Conservation (phyloP, 2,113 vertebrate species). For the Candoia aspera region DNA sequence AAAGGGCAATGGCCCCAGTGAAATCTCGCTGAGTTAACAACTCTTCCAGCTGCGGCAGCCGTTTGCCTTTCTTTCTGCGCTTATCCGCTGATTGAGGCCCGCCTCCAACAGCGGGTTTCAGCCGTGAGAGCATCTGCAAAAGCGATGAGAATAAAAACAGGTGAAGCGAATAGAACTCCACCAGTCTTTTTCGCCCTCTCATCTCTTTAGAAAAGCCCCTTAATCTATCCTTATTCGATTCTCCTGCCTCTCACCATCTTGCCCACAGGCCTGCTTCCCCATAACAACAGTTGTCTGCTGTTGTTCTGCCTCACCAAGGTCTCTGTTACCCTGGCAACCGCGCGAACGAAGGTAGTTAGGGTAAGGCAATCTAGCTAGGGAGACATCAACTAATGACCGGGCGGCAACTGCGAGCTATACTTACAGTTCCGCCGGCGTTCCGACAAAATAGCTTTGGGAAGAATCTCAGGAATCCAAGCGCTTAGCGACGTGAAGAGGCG, state of each 20-base stretch:
- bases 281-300: background rate
- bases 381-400: constrained; percentile 10
- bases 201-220: background rate
- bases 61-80: constrained; percentile 84
- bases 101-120: constrained; percentile 88
- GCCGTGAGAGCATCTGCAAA: constrained; percentile 90
- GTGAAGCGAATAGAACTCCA: too few species aligned
- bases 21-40: constrained; percentile 89
- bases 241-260: constrained; percentile 52
- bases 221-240: accelerated
- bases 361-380: background rate
- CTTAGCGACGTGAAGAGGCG: background rate
- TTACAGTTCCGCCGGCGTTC: constrained; percentile 35
- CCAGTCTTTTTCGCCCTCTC: accelerated
- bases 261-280: constrained; percentile 14
- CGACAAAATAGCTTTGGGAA: background rate
- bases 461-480: background rate
- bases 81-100: constrained; percentile 74
- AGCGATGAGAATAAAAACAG: background rate
- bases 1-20: constrained; percentile 87
- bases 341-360: background rate
- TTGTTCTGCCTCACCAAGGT: background rate
- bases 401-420: accelerated
- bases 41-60: constrained; percentile 86
- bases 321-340: constrained; percentile 52